Conservation (phyloP, 2,797 vertebrate species). For the Sebastes glaucus region DNA sequence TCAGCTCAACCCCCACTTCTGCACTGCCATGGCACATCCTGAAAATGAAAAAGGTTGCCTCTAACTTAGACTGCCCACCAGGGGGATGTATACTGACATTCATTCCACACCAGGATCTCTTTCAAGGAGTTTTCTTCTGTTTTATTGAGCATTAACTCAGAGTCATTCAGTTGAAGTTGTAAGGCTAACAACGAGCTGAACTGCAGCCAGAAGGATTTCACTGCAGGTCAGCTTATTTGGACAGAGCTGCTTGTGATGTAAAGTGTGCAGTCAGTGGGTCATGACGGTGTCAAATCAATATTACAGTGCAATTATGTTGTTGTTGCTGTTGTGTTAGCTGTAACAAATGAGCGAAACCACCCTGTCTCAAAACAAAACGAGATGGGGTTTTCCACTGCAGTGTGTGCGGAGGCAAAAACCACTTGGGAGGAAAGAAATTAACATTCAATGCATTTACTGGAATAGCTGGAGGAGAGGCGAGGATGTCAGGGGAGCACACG, state of each 20-base stretch:
- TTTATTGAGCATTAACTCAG: constrained; percentile 7
- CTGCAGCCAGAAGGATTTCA: constrained; percentile 14
- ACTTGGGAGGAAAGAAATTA: constrained; percentile 5
- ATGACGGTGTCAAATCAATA: constrained; percentile 58
- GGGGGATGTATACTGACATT: constrained; percentile 25
- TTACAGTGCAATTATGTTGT: constrained; percentile 29
- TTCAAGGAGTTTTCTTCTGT: not conserved
- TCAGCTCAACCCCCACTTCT: constrained; percentile 6
- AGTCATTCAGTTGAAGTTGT: not conserved
- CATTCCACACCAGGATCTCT: constrained; percentile 5
- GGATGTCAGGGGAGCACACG: constrained; percentile 5
- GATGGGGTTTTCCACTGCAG: constrained; percentile 20
- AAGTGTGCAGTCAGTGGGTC: constrained; percentile 22
- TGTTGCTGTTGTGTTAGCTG: constrained; percentile 41
- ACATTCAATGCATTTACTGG: constrained; percentile 18
- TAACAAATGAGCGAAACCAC: constrained; percentile 25
- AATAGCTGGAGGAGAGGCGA: not conserved
- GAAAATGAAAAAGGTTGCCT: constrained; percentile 20
- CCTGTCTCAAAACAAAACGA: constrained; percentile 9
- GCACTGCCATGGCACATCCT: constrained; percentile 32
- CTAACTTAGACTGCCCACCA: constrained; percentile 25
- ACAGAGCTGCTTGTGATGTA: not conserved
- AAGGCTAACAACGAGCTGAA: constrained; percentile 8
- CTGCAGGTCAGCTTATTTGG: constrained; percentile 26
- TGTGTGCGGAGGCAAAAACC: not conserved